Evolutionary conservation across 2,797 vertebrate species (phyloP).

Genomic region (Toxotes lorentzi): DNA sequence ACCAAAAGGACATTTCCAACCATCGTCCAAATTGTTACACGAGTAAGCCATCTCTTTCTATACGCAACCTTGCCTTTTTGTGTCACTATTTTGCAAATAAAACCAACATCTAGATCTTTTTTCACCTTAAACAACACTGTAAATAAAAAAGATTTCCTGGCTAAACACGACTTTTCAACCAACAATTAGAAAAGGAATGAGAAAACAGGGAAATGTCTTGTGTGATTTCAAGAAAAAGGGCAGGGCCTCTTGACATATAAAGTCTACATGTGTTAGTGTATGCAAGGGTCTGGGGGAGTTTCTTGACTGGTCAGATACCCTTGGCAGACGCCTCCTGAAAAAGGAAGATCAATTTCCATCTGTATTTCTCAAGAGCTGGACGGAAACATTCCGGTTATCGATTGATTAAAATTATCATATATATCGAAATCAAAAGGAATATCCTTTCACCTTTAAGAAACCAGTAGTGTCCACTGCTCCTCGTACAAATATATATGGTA

Average conservation of each 20-base stretch:
- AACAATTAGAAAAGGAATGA: slow-evolving; percentile 33
- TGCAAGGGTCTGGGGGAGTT: slow-evolving; percentile 34
- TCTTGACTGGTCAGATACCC: slow-evolving; percentile 30
- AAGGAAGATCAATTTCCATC: slow-evolving; percentile 78
- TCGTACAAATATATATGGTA: slow-evolving; percentile 41
- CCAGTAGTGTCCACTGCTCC: slow-evolving; percentile 73
- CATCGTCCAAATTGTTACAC: slow-evolving; percentile 4
- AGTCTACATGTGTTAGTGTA: slow-evolving; percentile 34
- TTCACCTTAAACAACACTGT: neutral
- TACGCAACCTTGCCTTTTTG: neutral
- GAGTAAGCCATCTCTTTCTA: neutral
- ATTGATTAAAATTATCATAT: slow-evolving; percentile 64
- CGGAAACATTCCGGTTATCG: slow-evolving; percentile 72
- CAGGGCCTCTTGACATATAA: slow-evolving; percentile 15
- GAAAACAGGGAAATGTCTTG: slow-evolving; percentile 34
- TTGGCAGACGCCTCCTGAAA: slow-evolving; percentile 59
- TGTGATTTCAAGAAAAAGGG: slow-evolving; percentile 49
- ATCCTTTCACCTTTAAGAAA: slow-evolving; percentile 44
- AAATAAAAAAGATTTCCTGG: slow-evolving; percentile 36
- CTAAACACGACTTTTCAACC: slow-evolving; percentile 33
- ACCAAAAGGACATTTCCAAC: slow-evolving; percentile 19
- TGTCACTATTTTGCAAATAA: neutral
- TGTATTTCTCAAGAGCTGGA: slow-evolving; percentile 90
- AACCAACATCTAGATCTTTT: neutral
- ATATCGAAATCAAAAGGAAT: slow-evolving; percentile 38